These are phyloP conservation scores for Trichoplusia ni DNA, from an alignment of 1,140 invertebrate genomes.

Conservation along the genomic window DNA sequence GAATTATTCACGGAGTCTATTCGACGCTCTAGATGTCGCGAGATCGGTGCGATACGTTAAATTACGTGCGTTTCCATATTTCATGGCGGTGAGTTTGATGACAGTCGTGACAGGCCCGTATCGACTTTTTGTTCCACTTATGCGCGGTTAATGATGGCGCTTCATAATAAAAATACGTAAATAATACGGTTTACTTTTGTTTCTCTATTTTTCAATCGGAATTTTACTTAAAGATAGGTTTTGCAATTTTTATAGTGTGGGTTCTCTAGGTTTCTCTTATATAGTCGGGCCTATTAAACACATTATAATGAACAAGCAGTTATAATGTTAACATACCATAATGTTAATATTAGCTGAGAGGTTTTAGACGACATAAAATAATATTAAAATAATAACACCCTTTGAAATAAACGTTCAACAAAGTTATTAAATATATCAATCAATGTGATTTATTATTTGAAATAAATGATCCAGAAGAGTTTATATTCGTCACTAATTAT, in stretches of 20 bases:
- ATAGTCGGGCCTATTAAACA: too few species aligned
- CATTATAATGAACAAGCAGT: too few species aligned
- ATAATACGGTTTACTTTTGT: neutral
- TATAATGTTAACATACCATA: too few species aligned
- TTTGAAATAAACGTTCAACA: neutral
- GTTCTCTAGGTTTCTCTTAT: too few species aligned
- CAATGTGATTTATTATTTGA: slow-evolving; percentile 11
- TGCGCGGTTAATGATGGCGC: slow-evolving; percentile 46
- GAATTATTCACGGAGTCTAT: slow-evolving; percentile 77
- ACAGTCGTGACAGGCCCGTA: slow-evolving; percentile 68
- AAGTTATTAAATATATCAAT: slow-evolving; percentile 20
- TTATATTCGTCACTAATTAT: slow-evolving; percentile 15
- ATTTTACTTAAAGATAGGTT: too few species aligned
- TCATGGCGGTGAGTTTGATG: slow-evolving; percentile 66
- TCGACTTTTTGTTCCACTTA: slow-evolving; percentile 48
- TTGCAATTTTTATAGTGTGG: too few species aligned
- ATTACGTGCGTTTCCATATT: slow-evolving; percentile 69
- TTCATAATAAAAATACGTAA: slow-evolving; percentile 23
- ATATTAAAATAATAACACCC: neutral
- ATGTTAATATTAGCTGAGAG: too few species aligned
- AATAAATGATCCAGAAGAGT: neutral
- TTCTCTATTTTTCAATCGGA: neutral
- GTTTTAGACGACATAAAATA: too few species aligned
- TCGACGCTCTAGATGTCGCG: slow-evolving; percentile 66
- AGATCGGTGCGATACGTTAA: slow-evolving; percentile 70